Percentiles rank a stretch among this genome's conserved stretches.
These are phyloP conservation scores for Lipotes vexillifer DNA, from an alignment of 2,113 vertebrate species.

Conservation along the genomic window DNA sequence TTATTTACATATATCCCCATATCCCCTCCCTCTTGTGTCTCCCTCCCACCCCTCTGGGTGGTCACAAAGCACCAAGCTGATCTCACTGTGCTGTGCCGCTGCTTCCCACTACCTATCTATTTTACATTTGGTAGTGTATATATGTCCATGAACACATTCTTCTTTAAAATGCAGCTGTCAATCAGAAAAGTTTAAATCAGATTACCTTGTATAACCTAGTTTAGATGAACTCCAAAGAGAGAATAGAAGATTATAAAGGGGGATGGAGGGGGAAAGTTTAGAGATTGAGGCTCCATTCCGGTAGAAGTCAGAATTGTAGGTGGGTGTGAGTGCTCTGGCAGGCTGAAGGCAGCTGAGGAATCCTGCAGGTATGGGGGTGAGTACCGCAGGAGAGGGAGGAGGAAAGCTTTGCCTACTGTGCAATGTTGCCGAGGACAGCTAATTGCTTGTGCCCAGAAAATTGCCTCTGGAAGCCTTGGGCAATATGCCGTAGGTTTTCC, in stretches of 20 bases:
- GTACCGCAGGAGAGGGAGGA: constrained; percentile 23
- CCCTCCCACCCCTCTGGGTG: too few relatives aligned
- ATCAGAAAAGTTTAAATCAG: constrained; percentile 50
- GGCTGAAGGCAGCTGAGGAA: constrained; percentile 16
- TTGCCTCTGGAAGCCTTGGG: constrained; percentile 69
- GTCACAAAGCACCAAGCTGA: too few relatives aligned
- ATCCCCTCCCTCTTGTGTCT: too few relatives aligned
- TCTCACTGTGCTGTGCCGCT: too few relatives aligned
- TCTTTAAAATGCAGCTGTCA: constrained; percentile 51
- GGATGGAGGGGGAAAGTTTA: not conserved
- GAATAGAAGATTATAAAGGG: not conserved
- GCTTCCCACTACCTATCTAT: too few relatives aligned
- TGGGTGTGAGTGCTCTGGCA: constrained; percentile 48
- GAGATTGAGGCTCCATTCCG: not conserved
- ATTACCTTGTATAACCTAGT: constrained; percentile 46
- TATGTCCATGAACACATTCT: not conserved
- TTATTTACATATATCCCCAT: too few relatives aligned
- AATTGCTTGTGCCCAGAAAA: constrained; percentile 72
- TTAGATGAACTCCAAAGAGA: constrained; percentile 41
- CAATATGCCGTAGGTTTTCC: constrained; percentile 68
- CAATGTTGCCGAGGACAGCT: constrained; percentile 64
- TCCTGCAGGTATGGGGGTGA: constrained; percentile 39
- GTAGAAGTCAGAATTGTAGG: not conserved
- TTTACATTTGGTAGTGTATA: too few relatives aligned
- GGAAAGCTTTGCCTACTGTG: constrained; percentile 55